Percentiles rank a stretch among this genome's conserved stretches.
Evolutionary conservation across 2,888 invertebrate genomes (phyloP).

Genomic region (Opisthograptis luteolata): DNA sequence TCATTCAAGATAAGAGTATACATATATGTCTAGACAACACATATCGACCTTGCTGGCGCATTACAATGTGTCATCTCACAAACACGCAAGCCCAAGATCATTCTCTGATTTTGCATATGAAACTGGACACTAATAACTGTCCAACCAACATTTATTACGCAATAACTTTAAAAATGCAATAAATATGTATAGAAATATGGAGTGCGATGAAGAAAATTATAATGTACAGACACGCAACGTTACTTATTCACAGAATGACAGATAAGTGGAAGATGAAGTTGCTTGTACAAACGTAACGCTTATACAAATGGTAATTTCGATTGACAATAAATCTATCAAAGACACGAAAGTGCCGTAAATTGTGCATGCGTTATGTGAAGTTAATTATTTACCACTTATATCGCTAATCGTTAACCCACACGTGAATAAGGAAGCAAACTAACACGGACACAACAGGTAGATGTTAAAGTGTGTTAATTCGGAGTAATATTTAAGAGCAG

Average conservation of each 20-base stretch:
- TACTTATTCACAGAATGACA: constrained; percentile 32
- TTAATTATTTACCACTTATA: background rate
- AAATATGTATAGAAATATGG: constrained; percentile 43
- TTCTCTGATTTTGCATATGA: constrained; percentile 21
- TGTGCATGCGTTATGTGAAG: constrained; percentile 25
- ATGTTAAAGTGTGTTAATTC: constrained; percentile 38
- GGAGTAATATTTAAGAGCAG: constrained; percentile 38
- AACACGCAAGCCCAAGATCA: constrained; percentile 12
- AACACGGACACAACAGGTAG: constrained; percentile 15
- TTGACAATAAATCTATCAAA: constrained; percentile 20
- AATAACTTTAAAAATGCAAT: constrained; percentile 44
- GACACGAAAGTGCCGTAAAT: constrained; percentile 23
- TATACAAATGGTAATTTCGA: constrained; percentile 26
- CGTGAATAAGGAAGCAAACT: constrained; percentile 16
- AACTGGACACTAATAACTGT: constrained; percentile 39
- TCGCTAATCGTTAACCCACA: background rate
- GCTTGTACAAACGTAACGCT: constrained; percentile 14
- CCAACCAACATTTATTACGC: constrained; percentile 43
- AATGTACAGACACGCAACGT: constrained; percentile 45
- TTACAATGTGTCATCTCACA: constrained; percentile 11
- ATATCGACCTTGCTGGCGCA: constrained; percentile 21
- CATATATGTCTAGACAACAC: constrained; percentile 19
- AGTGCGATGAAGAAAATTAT: constrained; percentile 42
- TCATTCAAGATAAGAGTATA: constrained; percentile 20
- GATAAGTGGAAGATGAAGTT: constrained; percentile 30